Base-by-base conservation (phyloP, 2,113 vertebrate species). In the Chelonoidis abingdonii region DNA sequence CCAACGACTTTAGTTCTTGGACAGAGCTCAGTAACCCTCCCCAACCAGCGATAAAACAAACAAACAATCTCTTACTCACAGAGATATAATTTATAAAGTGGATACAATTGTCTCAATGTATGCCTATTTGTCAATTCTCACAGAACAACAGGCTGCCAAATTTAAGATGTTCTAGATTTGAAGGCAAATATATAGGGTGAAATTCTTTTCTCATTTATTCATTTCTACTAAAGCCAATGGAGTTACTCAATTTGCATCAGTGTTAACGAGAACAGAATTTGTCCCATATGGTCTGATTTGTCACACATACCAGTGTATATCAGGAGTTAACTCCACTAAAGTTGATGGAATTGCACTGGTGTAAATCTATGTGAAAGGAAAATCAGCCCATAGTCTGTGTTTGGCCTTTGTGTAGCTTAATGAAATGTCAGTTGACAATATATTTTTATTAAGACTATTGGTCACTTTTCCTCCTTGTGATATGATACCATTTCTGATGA, bases 391-490 rank as follows among this genome's bases (percentile, higher is more conserved):
- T 83, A 44, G 53, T 89, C 52, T 89, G 80, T 29, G 11, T 44
- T 89, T 75, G 38, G 38, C 79, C 62, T 56, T 89, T n/a, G 41
- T 5, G 47, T 83, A 83, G 52, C 62, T 87, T 31, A 50, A n/a
- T 62, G 57, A 83, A 91, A 82, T 87, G 44, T 92, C 84, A 92
- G 57, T 29, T 76, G 81, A 57, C 50, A 76, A 89, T 82, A 94
- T 59, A 41, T 57, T 57, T 72, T 89, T 88, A 47, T 86, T 49
- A 53, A 83, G 86, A 75, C 53, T 84, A 86, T 86, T 82, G 86
- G 41, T 81, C 49, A 79, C 47, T 27, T 86, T 81, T 59, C 17
- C 52, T 69, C n/a, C n/a, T 29, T 50, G 76, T 57, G 80, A 62
- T 35, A 53, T 21, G 75, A 82, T 87, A 12, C 22, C 22, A 50